phyloP scores from a whole-genome alignment of 2,888 invertebrate species.

The Malthinus seriepunctatus region DNA sequence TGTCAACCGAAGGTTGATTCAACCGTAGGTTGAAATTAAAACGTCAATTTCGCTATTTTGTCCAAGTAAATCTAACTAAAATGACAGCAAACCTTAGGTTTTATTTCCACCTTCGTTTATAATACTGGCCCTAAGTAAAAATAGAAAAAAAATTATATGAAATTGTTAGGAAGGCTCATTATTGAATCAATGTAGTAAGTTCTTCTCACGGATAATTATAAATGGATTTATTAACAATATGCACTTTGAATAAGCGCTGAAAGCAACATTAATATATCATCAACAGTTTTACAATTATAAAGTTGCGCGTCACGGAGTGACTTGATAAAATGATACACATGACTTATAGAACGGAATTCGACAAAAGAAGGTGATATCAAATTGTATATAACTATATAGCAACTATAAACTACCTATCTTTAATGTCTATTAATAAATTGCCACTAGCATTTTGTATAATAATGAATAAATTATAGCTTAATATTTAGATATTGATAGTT shows the following conservation, averaged over 20 bases:
- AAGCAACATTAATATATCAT: constrained; percentile 44
- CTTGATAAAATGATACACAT: constrained; percentile 39
- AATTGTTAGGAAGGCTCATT: constrained; percentile 5
- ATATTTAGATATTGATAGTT: constrained; percentile 1
- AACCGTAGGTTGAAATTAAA: too few species aligned
- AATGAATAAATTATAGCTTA: constrained; percentile 5
- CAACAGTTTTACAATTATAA: constrained; percentile 45
- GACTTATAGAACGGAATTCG: constrained; percentile 40
- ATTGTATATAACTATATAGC: constrained; percentile 36
- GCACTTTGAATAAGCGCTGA: constrained; percentile 41
- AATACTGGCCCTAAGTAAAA: too few species aligned
- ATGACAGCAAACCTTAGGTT: too few species aligned
- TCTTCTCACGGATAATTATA: constrained; percentile 44
- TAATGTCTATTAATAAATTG: constrained; percentile 34
- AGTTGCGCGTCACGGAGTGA: constrained; percentile 43
- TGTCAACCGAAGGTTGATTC: too few species aligned
- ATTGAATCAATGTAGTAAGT: constrained; percentile 32
- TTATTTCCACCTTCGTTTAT: too few species aligned
- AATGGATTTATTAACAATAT: constrained; percentile 45
- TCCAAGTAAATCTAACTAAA: too few species aligned
- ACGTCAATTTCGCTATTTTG: neutral
- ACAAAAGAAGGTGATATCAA: constrained; percentile 39
- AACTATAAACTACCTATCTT: constrained; percentile 23
- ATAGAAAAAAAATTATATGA: constrained; percentile 1
- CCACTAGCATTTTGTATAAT: constrained; percentile 14